Base-by-base conservation (phyloP, 1,140 invertebrate genomes). In the Zaprionus vittiger region DNA sequence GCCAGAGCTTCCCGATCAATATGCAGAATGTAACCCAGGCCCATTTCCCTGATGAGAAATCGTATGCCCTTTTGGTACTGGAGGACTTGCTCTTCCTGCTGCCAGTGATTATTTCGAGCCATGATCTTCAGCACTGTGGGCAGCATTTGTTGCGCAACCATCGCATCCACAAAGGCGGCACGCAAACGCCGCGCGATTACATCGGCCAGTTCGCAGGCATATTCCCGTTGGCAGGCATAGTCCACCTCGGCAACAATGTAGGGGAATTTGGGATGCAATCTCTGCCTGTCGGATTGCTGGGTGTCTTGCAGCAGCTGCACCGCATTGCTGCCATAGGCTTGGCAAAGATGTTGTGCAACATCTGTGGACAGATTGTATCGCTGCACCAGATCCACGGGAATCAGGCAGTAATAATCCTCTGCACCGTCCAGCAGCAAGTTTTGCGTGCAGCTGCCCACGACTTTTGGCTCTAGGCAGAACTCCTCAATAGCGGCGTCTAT, bases 211-310 rank as follows among this genome's bases (percentile, higher is more conserved):
- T 70, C 73, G 41, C 70, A 77, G 52, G 85, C 85, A n/a, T 89
- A 89, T 37, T 89, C 85, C 7, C 63, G 66, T 7, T 61, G 63
- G 20, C 68, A 70, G 12, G 65, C 85, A 38, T 90, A 89, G 15
- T 26, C 26, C 0, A 89, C 68, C 31, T 89, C 85, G 0, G 85
- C 85, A 38, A 62, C 64, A 11, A 89, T 90, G 54, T 90, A 90
- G 0, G 85, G 85, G 14, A 77, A 90, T 6, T 69, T 54, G 0
- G 75, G 76, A 24, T 85, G 81, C 11, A 89, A 38, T 0, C 85
- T 64, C 3, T 61, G 44, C 7, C 38, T 55, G 1, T 56, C 9
- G 12, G 64, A n/a, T 1, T 24, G 24, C 11, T 60, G 34, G 1
- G 24, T 57, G 6, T 52, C 34, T 0, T 26, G 17, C 0, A 87